Conservation (phyloP, 2,797 vertebrate genomes). For the Apodemus agrarius region DNA sequence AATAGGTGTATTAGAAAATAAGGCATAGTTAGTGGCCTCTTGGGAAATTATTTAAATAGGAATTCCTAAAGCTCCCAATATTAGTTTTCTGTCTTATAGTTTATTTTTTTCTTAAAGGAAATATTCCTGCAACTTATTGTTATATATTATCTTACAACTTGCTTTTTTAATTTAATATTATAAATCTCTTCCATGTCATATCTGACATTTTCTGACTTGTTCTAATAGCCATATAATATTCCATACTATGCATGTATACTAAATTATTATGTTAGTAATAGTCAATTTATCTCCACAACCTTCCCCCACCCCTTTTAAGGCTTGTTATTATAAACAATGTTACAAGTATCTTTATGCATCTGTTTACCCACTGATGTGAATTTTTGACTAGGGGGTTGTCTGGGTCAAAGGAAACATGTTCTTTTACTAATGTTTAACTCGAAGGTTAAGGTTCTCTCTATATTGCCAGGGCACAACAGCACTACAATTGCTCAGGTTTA, state of each 20-base stretch:
- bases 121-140: background rate
- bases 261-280: slow-evolving; percentile 12
- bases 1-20: slow-evolving; percentile 27
- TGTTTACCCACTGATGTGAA: background rate
- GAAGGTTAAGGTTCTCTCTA: background rate
- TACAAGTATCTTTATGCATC: background rate
- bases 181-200: slow-evolving; percentile 13
- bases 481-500: slow-evolving; percentile 12
- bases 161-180: background rate
- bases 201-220: background rate
- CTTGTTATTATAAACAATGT: background rate
- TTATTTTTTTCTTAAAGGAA: background rate
- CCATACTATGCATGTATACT: background rate
- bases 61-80: background rate
- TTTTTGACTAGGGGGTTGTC: slow-evolving; percentile 32
- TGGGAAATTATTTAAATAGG: slow-evolving; percentile 44
- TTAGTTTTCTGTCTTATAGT: background rate
- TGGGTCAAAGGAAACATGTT: background rate
- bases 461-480: background rate
- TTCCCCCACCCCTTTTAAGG: background rate
- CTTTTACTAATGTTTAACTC: background rate
- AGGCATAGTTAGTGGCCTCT: background rate
- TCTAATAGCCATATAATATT: slow-evolving; percentile 39
- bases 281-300: background rate
- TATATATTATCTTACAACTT: background rate